These are phyloP conservation scores for Eurytemora carolleeae DNA, from an alignment of 1,140 invertebrate genomes.

Conservation along the genomic window DNA sequence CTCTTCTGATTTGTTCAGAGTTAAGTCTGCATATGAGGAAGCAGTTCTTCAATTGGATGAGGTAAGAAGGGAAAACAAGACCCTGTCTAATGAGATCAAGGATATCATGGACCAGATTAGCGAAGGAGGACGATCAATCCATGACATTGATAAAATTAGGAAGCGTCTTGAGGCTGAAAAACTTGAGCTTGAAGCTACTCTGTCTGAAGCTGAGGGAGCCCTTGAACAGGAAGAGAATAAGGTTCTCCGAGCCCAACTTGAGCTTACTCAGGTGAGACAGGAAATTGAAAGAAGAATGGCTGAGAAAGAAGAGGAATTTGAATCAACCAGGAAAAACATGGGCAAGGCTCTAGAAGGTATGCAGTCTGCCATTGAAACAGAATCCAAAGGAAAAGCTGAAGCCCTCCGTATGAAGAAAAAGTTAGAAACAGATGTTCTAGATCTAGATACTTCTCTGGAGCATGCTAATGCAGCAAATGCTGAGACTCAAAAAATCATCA, in stretches of 20 bases:
- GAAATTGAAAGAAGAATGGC: too few species aligned
- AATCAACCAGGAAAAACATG: conserved; percentile 94
- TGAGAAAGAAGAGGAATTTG: too few species aligned
- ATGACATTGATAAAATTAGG: too few species aligned
- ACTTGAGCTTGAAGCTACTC: conserved; percentile 87
- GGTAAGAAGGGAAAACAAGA: conserved; percentile 96
- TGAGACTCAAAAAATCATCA: too few species aligned
- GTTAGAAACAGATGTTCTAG: conserved; percentile 35
- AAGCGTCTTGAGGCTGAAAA: conserved; percentile 96
- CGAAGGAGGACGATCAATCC: too few species aligned
- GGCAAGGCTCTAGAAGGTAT: conserved; percentile 93
- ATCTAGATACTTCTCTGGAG: conserved; percentile 34
- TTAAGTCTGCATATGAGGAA: conserved; percentile 93
- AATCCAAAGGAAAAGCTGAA: conserved; percentile 81
- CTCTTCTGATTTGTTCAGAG: conserved; percentile 94
- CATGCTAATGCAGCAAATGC: conserved; percentile 28
- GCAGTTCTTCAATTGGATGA: conserved; percentile 88
- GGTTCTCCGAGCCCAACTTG: conserved; percentile 83
- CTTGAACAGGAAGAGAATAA: too few species aligned
- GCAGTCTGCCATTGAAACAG: conserved; percentile 95
- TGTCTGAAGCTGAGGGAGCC: too few species aligned
- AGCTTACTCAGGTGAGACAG: conserved; percentile 89
- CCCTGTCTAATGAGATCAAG: too few species aligned
- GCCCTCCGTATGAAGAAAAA: too few species aligned
- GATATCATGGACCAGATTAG: too few species aligned